Conservation (phyloP, 2,888 invertebrate species). For the Punctoribates punctum region DNA sequence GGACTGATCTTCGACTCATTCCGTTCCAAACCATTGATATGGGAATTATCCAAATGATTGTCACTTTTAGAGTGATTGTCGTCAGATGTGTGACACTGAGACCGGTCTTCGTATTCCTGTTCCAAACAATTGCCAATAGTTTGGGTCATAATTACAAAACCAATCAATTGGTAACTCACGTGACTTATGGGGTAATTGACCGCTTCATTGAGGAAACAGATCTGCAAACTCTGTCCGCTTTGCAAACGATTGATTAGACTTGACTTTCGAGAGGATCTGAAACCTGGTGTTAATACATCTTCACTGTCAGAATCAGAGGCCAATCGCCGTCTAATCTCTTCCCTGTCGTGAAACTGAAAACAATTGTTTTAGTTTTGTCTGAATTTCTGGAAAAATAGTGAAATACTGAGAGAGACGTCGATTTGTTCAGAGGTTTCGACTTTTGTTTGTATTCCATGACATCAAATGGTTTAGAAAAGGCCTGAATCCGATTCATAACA, state of each 20-base stretch:
- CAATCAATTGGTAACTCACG: background rate
- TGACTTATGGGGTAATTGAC: constrained; percentile 16
- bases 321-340: constrained; percentile 80
- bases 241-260: constrained; percentile 81
- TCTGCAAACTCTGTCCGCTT: constrained; percentile 80
- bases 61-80: background rate
- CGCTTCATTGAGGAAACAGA: constrained; percentile 90
- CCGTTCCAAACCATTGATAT: constrained; percentile 1
- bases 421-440: background rate
- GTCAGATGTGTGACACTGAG: background rate
- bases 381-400: background rate
- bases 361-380: background rate
- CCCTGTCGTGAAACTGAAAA: constrained; percentile 64
- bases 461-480: constrained; percentile 20
- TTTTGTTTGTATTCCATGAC: background rate
- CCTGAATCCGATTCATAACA: constrained; percentile 11
- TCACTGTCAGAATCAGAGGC: constrained; percentile 71
- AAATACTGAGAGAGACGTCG: constrained; percentile 10
- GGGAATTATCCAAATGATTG: background rate
- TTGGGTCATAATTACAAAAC: background rate
- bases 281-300: constrained; percentile 63
- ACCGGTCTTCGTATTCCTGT: background rate
- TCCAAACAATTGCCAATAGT: background rate
- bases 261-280: constrained; percentile 63
- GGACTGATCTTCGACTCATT: constrained; percentile 15